Base-by-base conservation (phyloP, 2,888 invertebrate species). In the Rugalucina vietnamica region DNA sequence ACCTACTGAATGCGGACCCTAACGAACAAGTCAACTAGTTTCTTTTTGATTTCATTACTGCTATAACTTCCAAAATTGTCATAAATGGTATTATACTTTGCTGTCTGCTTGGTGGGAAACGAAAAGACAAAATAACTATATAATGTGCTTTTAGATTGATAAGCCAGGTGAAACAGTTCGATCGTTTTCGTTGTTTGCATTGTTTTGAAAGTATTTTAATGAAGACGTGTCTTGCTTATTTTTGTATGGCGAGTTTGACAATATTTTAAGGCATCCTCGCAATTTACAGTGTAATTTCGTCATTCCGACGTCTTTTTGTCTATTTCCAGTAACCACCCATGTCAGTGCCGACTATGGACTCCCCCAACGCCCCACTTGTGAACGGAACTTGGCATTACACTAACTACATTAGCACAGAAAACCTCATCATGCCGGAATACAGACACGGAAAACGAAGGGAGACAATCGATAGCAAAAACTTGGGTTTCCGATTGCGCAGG, bases 401-500 rank as follows among this genome's bases (percentile, higher is more conserved):
- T 39, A 90, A 90, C 73, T 92, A 91, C 90, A 89, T 90, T 37
- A 89, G 88, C 81, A 87, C 86, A 76, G 78, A 84, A 79, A 83
- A 88, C 72, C 84, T 84, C 75, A 89, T 87, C 82, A 90, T 91
- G 88, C 89, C 89, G 73, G 84, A 84, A n/a, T 18, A 43, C 43
- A 43, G 43, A 43, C 82, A 86, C 49, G 81, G 80, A 69, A 88
- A 89, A 79, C 81, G 87, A 29, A 86, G 87, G 65, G 79, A 76
- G 49, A 82, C 81, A 37, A 60, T 83, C 24, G 87, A 89, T 73
- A 84, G 81, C 77, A 84, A 86, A 71, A 90, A 91, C 79, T 88
- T 93, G 70, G 92, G 92, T 37, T 89, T 87, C 79, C 88, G 92
- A 34, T 82, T 93, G 78, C 90, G 91, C 74, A 84, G 87, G 78